Percentiles rank a stretch among this genome's conserved stretches.
phyloP scores from a whole-genome alignment of 2,888 invertebrate species.

The Andrena trimmerana region DNA sequence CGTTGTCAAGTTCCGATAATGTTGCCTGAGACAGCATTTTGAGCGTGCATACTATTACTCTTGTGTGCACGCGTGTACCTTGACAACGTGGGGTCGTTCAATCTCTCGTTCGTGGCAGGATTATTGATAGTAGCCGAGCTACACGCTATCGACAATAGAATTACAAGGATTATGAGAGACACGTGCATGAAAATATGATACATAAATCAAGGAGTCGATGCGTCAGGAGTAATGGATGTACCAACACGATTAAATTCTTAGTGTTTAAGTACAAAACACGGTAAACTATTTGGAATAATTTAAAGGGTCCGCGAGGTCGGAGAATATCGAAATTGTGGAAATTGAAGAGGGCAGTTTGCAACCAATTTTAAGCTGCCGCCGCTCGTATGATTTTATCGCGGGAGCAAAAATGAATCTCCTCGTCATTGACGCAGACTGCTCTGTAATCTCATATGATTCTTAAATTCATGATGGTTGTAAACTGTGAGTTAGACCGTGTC shows the following conservation, averaged over 20 bases:
- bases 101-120: slow-evolving; percentile 23
- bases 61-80: not conserved
- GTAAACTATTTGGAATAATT: not conserved
- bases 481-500: not conserved
- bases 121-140: slow-evolving; percentile 51
- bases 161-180: slow-evolving; percentile 8
- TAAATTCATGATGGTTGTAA: too few relatives aligned
- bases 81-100: slow-evolving; percentile 17
- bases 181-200: not conserved
- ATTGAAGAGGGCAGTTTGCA: not conserved
- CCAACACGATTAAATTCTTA: not conserved
- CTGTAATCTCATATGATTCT: too few relatives aligned
- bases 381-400: too few relatives aligned
- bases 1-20: not conserved
- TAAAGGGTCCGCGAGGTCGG: too few relatives aligned
- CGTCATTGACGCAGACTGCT: not conserved
- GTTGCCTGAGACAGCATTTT: not conserved
- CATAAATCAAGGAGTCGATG: not conserved
- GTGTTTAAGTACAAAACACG: not conserved
- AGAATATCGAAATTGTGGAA: too few relatives aligned
- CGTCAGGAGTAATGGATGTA: not conserved
- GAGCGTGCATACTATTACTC: not conserved
- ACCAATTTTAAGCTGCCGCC: not conserved
- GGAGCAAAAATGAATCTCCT: not conserved
- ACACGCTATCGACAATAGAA: slow-evolving; percentile 13